phyloP scores from a whole-genome alignment of 2,888 invertebrate genomes.

The Patella depressa region DNA sequence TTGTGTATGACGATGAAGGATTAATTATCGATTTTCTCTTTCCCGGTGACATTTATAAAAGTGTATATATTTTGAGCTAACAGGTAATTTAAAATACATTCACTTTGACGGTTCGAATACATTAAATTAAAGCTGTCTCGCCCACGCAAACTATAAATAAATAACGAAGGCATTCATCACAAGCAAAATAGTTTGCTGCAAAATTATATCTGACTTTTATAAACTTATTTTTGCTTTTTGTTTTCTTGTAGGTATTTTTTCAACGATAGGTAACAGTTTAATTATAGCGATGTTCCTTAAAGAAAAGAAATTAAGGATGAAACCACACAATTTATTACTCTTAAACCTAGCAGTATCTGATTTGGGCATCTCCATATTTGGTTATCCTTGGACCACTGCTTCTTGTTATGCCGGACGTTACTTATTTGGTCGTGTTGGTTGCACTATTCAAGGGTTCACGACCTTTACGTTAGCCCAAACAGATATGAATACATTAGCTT shows the following conservation, averaged over 20 bases:
- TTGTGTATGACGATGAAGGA: too few relatives aligned
- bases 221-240: neutral
- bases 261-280: conserved; percentile 10
- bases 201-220: too few relatives aligned
- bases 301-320: conserved; percentile 7
- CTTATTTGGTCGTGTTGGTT: conserved; percentile 19
- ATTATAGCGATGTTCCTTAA: conserved; percentile 10
- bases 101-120: too few relatives aligned
- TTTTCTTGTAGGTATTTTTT: conserved; percentile 17
- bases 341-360: conserved; percentile 23
- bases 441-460: conserved; percentile 35
- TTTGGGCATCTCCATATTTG: conserved; percentile 15
- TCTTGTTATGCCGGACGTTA: conserved; percentile 18
- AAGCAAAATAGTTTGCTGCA: too few relatives aligned
- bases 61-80: too few relatives aligned
- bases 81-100: too few relatives aligned
- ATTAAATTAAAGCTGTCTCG: too few relatives aligned
- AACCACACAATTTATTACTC: conserved; percentile 18
- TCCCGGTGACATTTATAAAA: too few relatives aligned
- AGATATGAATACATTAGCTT: conserved; percentile 35
- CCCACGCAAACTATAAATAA: too few relatives aligned
- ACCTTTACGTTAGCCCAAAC: conserved; percentile 34
- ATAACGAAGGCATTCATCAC: too few relatives aligned
- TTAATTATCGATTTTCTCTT: too few relatives aligned
- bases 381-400: conserved; percentile 18